phyloP scores from a whole-genome alignment of 2,888 invertebrate species.

The Vesta saturnalis region DNA sequence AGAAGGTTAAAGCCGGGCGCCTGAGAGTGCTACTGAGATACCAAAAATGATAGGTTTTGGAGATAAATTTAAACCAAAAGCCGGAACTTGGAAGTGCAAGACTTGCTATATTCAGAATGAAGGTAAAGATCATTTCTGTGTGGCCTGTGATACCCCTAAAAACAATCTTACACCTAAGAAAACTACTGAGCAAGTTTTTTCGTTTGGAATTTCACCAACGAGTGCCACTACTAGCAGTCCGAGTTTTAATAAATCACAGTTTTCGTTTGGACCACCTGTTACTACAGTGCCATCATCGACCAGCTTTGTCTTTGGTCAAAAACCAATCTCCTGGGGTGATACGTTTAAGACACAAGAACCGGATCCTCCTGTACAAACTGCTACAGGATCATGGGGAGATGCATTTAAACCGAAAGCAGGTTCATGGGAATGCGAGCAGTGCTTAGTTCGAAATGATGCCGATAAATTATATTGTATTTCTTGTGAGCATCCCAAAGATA shows the following conservation, averaged over 20 bases:
- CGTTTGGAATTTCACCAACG: constrained; percentile 49
- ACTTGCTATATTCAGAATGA: constrained; percentile 74
- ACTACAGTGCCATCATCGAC: constrained; percentile 21
- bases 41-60: constrained; percentile 63
- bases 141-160: constrained; percentile 67
- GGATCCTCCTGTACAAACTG: too few relatives aligned
- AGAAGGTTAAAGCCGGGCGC: constrained; percentile 40
- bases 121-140: constrained; percentile 67
- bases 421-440: constrained; percentile 65
- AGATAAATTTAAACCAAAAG: constrained; percentile 72
- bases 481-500: constrained; percentile 65
- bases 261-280: constrained; percentile 19
- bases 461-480: constrained; percentile 64
- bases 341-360: constrained; percentile 66
- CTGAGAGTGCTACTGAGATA: constrained; percentile 39
- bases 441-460: constrained; percentile 62
- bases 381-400: constrained; percentile 61
- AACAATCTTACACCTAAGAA: constrained; percentile 47
- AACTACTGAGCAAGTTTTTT: constrained; percentile 49
- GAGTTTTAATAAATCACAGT: constrained; percentile 1
- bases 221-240: neutral
- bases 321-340: constrained; percentile 59
- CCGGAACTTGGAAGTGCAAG: constrained; percentile 77
- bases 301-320: constrained; percentile 27
- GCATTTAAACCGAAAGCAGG: constrained; percentile 68